Evolutionary conservation across 2,797 vertebrate species (phyloP), one percentile per base, ranked within the genome.

Genomic region (Tympanoctomys barrerae): DNA sequence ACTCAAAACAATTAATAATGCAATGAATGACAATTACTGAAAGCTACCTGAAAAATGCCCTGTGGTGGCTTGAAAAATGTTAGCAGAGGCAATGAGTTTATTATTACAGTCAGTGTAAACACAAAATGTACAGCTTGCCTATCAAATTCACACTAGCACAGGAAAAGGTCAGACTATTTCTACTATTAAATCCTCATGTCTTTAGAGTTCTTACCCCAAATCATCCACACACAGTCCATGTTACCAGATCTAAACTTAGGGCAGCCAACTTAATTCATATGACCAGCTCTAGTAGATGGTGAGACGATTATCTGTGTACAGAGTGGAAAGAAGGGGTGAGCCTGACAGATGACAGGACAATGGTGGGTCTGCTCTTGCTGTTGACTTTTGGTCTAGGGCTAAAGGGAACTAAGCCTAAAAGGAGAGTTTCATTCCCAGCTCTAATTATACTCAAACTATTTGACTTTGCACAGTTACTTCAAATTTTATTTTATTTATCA

Each of bases 1-100:
- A 96, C 84, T 73, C 94, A 77, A 84, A 61, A 54, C 88, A 95
- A 96, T 95, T 91, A 96, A 87, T 79, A 96, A 94, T 89, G 77
- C 91, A 97, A 59, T 86, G 93, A 85, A 78, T 82, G 61, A 71
- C 75, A 87, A n/a, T 42, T 36, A 79, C 1, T 9, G 19, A 57
- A 64, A 88, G 54, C 22, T 66, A 68, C 42, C 49, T 95, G 62
- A 92, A 52, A 93, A 64, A 52, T 57, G 71, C 52, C 59, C 73
- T 68, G 18, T 6, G 79, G 61, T 39, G 64, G 54, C 54, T 39
- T 89, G 46, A 87, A 84, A 91, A 97, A 94, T 22, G 33, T 89
- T 92, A 89, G 73, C 91, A 84, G 90, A 61, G 22, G 83, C 33
- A 28, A 75, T 28, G 33, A 1, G 12, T 42, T 87, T 88, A 86